phyloP scores from a whole-genome alignment of 2,888 invertebrate species.

The Callosobruchus maculatus region DNA sequence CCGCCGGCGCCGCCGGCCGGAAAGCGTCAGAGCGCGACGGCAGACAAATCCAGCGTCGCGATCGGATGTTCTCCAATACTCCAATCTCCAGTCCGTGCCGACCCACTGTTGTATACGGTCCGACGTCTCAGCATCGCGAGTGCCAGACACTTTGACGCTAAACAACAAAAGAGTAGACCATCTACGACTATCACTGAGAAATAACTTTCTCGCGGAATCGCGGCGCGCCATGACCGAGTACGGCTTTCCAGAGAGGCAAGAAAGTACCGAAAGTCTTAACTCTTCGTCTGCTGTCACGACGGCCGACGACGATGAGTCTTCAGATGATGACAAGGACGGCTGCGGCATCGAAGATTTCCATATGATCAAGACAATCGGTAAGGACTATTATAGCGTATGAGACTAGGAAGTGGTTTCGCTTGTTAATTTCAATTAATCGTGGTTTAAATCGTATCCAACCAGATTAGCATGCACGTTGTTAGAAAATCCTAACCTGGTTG shows the following conservation, averaged over 20 bases:
- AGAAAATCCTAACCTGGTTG: too few relatives aligned
- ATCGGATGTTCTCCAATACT: not conserved
- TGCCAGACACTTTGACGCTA: not conserved
- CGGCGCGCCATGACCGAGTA: conserved; percentile 32
- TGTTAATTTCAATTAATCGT: not conserved
- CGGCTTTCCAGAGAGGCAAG: conserved; percentile 40
- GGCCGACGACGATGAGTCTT: conserved; percentile 56
- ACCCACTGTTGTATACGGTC: not conserved
- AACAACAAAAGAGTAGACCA: not conserved
- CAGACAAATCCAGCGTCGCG: not conserved
- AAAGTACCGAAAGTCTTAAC: conserved; percentile 46
- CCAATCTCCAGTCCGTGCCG: not conserved
- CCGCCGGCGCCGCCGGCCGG: not conserved
- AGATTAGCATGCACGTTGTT: too few relatives aligned
- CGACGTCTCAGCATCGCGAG: not conserved
- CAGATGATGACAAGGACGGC: conserved; percentile 51
- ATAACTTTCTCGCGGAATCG: not conserved
- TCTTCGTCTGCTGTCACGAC: conserved; percentile 46
- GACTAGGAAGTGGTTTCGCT: conserved; percentile 20
- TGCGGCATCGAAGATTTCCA: conserved; percentile 72
- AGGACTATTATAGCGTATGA: conserved; percentile 48
- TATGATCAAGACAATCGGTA: conserved; percentile 84
- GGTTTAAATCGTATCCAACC: too few relatives aligned
- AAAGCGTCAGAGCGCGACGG: not conserved
- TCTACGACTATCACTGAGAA: not conserved